Conservation (phyloP, 2,797 vertebrate species). For the Lagodon rhomboides region DNA sequence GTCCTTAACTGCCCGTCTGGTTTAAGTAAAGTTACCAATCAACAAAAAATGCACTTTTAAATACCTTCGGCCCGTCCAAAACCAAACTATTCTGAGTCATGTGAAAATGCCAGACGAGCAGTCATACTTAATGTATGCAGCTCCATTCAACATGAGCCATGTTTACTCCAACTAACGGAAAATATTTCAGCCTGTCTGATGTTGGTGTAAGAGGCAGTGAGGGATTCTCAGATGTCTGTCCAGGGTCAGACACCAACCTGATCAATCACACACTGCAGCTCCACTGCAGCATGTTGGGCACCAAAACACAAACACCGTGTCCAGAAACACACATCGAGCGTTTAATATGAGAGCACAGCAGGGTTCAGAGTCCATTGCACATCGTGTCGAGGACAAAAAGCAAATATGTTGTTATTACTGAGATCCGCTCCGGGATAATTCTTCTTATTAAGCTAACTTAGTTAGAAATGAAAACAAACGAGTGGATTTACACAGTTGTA, state of each 20-base stretch:
- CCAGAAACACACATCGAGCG: slow-evolving; percentile 56
- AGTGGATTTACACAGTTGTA: slow-evolving; percentile 2
- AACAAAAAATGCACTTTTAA: slow-evolving; percentile 32
- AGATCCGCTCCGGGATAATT: background rate
- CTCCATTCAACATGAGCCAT: slow-evolving; percentile 50
- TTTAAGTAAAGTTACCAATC: slow-evolving; percentile 30
- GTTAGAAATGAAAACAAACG: slow-evolving; percentile 30
- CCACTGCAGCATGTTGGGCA: slow-evolving; percentile 53
- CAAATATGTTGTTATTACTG: slow-evolving; percentile 29
- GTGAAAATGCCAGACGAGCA: slow-evolving; percentile 53
- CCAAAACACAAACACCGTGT: slow-evolving; percentile 48
- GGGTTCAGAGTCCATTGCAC: background rate
- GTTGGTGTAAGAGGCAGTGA: slow-evolving; percentile 33
- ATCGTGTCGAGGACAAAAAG: slow-evolving; percentile 13
- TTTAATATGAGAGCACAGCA: background rate
- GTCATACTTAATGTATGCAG: slow-evolving; percentile 56
- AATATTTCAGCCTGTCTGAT: slow-evolving; percentile 53
- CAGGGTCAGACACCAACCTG: slow-evolving; percentile 53
- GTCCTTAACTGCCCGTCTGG: slow-evolving; percentile 1
- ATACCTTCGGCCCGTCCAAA: slow-evolving; percentile 49
- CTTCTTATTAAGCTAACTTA: slow-evolving; percentile 15
- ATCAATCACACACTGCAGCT: slow-evolving; percentile 67
- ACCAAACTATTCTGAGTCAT: slow-evolving; percentile 56
- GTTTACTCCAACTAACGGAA: slow-evolving; percentile 62
- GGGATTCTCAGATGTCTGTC: slow-evolving; percentile 74